Base-by-base conservation (phyloP, 1,140 invertebrate species). In the Bombus breviceps region DNA sequence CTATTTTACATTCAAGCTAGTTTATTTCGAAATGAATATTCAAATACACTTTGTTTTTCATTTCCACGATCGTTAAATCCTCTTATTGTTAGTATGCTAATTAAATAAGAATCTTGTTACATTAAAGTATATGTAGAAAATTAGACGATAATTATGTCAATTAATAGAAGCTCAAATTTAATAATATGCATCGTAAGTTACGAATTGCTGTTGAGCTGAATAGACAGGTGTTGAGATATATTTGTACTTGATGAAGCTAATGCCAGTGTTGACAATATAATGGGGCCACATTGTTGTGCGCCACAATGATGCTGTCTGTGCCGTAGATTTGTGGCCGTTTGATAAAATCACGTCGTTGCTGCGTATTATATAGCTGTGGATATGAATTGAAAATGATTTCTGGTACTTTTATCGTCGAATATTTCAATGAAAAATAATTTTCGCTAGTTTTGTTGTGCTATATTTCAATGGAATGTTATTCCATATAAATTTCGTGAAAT, bases 201-300 rank as follows among this genome's bases (percentile, higher is more conserved):
- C 32, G 53, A 47, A 28, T 12, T 22, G 28, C 1, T 10, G 59
- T 41, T 41, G 59, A 78, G 18, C n/a, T 66, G 75, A 78, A 66
- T 66, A 25, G 37, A 78, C 75, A 39, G 57, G 8, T 37, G 57
- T 77, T 41, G 57, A 64, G 75, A 66, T 77, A 77, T 77, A 77
- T 78, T 22, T 59, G 75, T 66, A 64, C 57, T 32, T 41, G 75
- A 64, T 64, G 37, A 41, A 64, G 75, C 37, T 78, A 64, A 78
- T 64, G 75, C 57, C 75, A 78, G 57, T 41, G 75, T 78, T 78
- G 75, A 78, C 75, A 41, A 64, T 41, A 64, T 41, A 78, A 78
- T 78, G 28, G 75, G 28, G 2, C 37, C 75, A 64, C 39, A 78
- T 78, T 78, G 75, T 78, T n/a, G 37, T 25, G 18, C 39, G 75